These are phyloP conservation scores for Nycticorax nycticorax DNA, from an alignment of 2,113 vertebrate species.

Conservation along the genomic window DNA sequence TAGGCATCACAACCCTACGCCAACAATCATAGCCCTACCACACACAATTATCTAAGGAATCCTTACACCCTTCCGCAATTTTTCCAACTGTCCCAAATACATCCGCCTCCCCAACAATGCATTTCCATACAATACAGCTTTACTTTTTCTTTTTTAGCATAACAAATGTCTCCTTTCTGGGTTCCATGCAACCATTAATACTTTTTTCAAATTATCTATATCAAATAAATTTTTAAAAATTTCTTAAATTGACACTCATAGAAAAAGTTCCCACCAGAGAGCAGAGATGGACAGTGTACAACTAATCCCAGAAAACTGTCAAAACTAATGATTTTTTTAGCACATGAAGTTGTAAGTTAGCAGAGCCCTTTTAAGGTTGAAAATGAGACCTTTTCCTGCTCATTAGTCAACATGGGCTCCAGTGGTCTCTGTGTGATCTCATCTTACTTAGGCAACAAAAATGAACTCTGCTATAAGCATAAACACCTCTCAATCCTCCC, in stretches of 20 bases:
- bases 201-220: neutral
- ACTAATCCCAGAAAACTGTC: neutral
- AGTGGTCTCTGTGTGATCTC: neutral
- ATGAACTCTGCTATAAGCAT: neutral
- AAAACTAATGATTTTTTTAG: neutral
- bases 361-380: neutral
- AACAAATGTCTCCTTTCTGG: neutral
- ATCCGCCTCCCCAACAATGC: fast-evolving
- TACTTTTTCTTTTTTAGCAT: neutral
- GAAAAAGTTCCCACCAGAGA: neutral
- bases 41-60: neutral
- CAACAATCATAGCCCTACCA: neutral
- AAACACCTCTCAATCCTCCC: neutral
- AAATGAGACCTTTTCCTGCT: neutral
- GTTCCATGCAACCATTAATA: neutral
- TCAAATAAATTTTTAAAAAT: neutral
- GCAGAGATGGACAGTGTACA: neutral
- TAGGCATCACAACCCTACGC: neutral
- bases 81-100: neutral
- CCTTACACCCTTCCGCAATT: neutral
- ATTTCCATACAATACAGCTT: neutral
- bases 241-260: neutral
- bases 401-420: neutral
- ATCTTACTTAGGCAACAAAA: neutral
- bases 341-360: neutral